Evolutionary conservation across 2,888 invertebrate species (phyloP), one percentile per base, ranked within the genome.

Genomic region (Blastobasis lacticolella): DNA sequence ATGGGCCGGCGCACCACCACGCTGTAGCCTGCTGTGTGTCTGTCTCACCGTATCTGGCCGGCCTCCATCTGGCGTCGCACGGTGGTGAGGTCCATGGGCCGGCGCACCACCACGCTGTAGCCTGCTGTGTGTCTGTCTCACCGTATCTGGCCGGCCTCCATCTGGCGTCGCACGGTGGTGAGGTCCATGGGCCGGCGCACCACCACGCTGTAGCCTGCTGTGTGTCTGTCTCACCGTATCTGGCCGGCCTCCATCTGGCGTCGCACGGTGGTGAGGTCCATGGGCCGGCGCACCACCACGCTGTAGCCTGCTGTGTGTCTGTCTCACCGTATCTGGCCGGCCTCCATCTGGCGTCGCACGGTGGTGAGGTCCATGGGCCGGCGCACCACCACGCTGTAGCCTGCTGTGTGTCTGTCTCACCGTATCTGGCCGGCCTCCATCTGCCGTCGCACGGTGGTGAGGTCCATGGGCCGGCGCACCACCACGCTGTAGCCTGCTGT

Each of bases 171-270:
- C 5, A 98, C 94, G 0, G 94, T 93, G 43, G 91, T 90, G 57
- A 98, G 89, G 82, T 98, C 97, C 92, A 97, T 96, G 1, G 97
- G 96, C 48, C 95, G 91, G 56, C 92, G 91, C 4, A 97, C 93
- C 36, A 95, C 90, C 49, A 90, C 89, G 61, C 93, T 93, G 79
- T 97, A 97, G 0, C 94, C 94, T n/a, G n/a, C n/a, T n/a, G n/a
- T 23, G 23, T 23, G 23, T 23, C 2, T 23, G 23, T 23, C 23
- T 54, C 54, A 85, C 86, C 81, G 89, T 40, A 96, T 94, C 0
- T 89, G 81, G 0, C 97, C 97, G 45, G 89, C 92, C 64, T 98
- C 98, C 44, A 98, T 94, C 73, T 97, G 95, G 63, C 92, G 92
- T 69, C 96, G 93, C 5, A 98, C 94, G 0, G 94, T 93, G 43